phyloP scores from a whole-genome alignment of 2,797 vertebrate genomes.

The Presbytis comata region DNA sequence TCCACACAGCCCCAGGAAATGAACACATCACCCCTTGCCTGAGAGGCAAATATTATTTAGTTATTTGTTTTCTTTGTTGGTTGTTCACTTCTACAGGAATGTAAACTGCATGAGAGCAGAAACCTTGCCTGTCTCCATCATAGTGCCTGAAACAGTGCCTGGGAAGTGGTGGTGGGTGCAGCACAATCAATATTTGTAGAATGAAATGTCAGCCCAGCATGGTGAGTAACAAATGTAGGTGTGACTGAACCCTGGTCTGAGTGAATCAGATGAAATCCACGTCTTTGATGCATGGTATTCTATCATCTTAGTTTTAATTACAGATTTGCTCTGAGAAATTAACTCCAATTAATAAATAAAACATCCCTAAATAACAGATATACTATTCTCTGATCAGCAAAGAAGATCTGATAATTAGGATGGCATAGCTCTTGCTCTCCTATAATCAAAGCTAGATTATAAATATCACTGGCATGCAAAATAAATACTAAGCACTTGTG shows the following conservation, averaged over 20 bases:
- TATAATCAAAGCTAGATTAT: background rate
- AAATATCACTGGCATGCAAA: background rate
- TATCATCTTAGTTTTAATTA: background rate
- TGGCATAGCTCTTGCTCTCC: background rate
- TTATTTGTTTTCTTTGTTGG: background rate
- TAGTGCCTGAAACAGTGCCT: background rate
- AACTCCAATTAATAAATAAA: background rate
- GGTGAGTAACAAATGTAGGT: background rate
- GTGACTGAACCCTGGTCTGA: background rate
- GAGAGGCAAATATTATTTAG: background rate
- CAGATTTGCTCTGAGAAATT: background rate
- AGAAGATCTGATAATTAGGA: background rate
- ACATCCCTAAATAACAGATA: background rate
- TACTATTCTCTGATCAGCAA: background rate
- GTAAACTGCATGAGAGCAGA: background rate
- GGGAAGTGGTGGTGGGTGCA: background rate
- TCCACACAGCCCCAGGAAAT: background rate
- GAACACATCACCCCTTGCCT: background rate
- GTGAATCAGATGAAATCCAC: background rate
- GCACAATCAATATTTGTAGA: background rate
- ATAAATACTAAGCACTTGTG: background rate
- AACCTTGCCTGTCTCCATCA: background rate
- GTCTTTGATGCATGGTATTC: background rate
- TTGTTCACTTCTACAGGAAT: background rate
- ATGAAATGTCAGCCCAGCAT: background rate